phyloP scores from a whole-genome alignment of 2,113 vertebrate species.

The Pelusios castaneus region DNA sequence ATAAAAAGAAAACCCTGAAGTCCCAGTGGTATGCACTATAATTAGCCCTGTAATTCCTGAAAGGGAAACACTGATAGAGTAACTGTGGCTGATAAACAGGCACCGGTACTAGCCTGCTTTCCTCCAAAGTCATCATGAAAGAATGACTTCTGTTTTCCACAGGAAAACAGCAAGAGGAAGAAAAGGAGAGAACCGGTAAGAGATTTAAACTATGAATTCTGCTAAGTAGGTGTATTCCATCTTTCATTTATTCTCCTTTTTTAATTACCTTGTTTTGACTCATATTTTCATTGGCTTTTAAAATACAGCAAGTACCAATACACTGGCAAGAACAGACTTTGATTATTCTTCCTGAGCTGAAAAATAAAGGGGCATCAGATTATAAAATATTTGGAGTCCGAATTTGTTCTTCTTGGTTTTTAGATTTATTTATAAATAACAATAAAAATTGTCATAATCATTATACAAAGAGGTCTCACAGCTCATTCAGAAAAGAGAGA shows the following conservation, averaged over 20 bases:
- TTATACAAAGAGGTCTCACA: background rate
- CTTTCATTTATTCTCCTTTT: background rate
- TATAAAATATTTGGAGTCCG: background rate
- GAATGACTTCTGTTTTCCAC: background rate
- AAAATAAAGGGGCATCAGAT: background rate
- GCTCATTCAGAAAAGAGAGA: background rate
- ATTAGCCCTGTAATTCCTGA: background rate
- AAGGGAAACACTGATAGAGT: constrained; percentile 33
- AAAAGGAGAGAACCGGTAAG: background rate
- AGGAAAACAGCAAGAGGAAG: background rate
- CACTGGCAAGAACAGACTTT: background rate
- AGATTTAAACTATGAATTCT: constrained; percentile 62
- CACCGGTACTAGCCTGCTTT: background rate
- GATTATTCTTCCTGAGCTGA: background rate
- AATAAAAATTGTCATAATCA: background rate
- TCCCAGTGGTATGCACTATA: background rate
- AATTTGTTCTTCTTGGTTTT: background rate
- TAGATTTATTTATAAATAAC: background rate
- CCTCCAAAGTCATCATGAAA: constrained; percentile 29
- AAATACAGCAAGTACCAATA: background rate
- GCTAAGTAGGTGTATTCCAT: constrained; percentile 32
- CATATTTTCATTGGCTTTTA: constrained; percentile 1
- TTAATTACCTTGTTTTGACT: constrained; percentile 42
- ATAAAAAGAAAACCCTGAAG: background rate
- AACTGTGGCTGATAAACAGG: background rate